Conservation (phyloP, 2,888 invertebrate species). For the Eupithecia subfuscata region DNA sequence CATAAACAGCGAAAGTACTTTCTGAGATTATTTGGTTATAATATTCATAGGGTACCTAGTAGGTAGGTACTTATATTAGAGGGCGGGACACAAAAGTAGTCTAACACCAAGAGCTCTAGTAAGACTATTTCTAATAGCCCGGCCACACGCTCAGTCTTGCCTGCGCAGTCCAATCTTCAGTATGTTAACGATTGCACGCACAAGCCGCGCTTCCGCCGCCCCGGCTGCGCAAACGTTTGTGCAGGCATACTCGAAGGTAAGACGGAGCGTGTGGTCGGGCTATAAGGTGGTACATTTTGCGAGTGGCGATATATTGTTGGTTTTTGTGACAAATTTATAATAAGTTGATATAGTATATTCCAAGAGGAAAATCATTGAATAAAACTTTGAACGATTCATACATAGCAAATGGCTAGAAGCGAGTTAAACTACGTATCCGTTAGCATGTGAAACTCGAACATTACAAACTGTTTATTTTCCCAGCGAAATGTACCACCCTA, state of each 20-base stretch:
- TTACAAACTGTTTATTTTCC: not conserved
- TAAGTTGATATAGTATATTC: not conserved
- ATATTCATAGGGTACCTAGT: constrained; percentile 1
- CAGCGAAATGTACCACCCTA: not conserved
- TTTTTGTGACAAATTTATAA: not conserved
- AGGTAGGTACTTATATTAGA: not conserved
- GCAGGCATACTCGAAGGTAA: too few relatives aligned
- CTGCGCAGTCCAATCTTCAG: too few relatives aligned
- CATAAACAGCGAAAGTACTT: not conserved
- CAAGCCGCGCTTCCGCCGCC: too few relatives aligned
- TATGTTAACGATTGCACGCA: too few relatives aligned
- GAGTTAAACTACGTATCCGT: too few relatives aligned
- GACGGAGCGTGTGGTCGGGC: too few relatives aligned
- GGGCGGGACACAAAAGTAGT: constrained; percentile 4
- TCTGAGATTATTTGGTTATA: not conserved
- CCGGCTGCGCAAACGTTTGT: too few relatives aligned
- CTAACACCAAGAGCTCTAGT: not conserved
- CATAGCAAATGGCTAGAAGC: not conserved
- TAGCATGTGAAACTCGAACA: not conserved
- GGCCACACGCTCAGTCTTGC: too few relatives aligned
- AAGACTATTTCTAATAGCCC: not conserved
- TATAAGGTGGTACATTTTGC: not conserved
- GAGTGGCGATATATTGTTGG: not conserved
- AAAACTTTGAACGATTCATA: not conserved
- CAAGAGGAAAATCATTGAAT: not conserved